Evolutionary conservation across 2,888 invertebrate genomes (phyloP).

Genomic region (Spilosoma lubricipeda): DNA sequence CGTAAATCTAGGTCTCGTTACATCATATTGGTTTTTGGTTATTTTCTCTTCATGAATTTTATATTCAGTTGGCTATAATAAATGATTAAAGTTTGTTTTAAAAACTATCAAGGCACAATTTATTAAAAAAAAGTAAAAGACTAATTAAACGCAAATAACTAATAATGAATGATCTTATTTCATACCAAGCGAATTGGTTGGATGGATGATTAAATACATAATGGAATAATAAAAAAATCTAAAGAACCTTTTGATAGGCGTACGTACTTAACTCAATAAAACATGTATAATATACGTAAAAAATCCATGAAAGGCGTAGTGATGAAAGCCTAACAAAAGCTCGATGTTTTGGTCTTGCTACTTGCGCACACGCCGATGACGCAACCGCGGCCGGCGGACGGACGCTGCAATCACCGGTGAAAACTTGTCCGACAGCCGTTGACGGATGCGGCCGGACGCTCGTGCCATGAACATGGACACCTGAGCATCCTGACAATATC

Average conservation of each 20-base stretch:
- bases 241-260: not conserved
- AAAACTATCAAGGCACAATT: not conserved
- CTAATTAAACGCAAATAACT: not conserved
- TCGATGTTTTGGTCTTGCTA: conserved; percentile 23
- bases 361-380: conserved; percentile 38
- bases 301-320: conserved; percentile 4
- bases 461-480: conserved; percentile 39
- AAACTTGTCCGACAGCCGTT: conserved; percentile 44
- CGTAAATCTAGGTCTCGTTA: conserved; percentile 53
- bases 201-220: not conserved
- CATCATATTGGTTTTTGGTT: conserved; percentile 49
- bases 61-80: not conserved
- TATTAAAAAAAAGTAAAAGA: not conserved
- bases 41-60: conserved; percentile 45
- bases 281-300: not conserved
- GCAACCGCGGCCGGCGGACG: conserved; percentile 43
- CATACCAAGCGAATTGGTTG: not conserved
- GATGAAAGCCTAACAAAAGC: conserved; percentile 20
- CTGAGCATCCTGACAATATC: conserved; percentile 14
- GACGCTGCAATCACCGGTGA: conserved; percentile 57
- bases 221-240: not conserved
- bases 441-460: conserved; percentile 23
- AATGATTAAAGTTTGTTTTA: not conserved
- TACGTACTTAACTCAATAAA: not conserved
- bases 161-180: not conserved